Base-by-base conservation (phyloP, 2,888 invertebrate genomes). In the Limnephilus marmoratus region DNA sequence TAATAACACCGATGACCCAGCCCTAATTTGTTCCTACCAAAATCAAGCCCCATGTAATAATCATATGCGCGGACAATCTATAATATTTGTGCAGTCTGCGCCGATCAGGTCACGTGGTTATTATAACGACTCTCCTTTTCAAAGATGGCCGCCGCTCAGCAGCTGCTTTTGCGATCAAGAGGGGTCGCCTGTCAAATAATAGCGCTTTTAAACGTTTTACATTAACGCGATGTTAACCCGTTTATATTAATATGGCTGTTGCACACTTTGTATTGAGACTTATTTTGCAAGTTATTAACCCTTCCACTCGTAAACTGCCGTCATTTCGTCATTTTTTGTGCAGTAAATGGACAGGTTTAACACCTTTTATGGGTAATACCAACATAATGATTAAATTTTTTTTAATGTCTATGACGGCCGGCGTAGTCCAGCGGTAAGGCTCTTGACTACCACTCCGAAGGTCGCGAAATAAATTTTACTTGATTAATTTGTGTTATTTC, bases 171-270 rank as follows among this genome's bases (percentile, higher is more conserved):
- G 11, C 87, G 68, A 87, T 87, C 68, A 68, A 87, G 24, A 68
- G 34, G 87, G 87, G 87, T 87, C 87, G 87, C 53, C 53, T 87
- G 53, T 87, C 68, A 87, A 87, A 87, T 87, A 68, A 87, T 53
- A 7, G 29, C 53, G 68, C 4, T 34, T 87, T 53, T 85, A 41
- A 41, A 41, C n/a, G 45, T 49, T 29, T 85, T 24, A n/a, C n/a
- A 24, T 68, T 68, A 68, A 68, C 24, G 68, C 68, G 68, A 68
- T n/a, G 24, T 68, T 68, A 68, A 68, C 68, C 68, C n/a, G 24
- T 68, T 68, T 68, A 68, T 53, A 24, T 68, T 68, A 68, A 5
- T 5, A 68, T 45, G 18, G 24, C 18, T 24, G 68, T 68, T 68
- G 18, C 24, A 49, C 53, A 68, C 68, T 68, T 68, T 68, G 68